These are phyloP conservation scores for Caenorhabditis latens DNA, from an alignment of 1,140 invertebrate genomes.

Conservation along the genomic window DNA sequence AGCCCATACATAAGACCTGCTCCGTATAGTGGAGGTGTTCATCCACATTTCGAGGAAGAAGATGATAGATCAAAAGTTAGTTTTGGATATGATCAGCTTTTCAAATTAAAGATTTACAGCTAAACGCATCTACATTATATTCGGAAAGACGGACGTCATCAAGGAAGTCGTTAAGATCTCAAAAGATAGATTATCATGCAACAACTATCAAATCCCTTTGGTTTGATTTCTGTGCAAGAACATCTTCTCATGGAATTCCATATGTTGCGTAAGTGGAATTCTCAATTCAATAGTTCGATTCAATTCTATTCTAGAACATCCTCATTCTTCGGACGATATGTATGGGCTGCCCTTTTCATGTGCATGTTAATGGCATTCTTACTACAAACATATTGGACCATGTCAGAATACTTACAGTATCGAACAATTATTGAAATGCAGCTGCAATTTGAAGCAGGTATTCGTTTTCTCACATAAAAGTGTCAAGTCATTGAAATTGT, in stretches of 20 bases:
- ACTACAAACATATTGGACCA: constrained; percentile 76
- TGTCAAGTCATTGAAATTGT: constrained; percentile 18
- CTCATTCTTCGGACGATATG: constrained; percentile 74
- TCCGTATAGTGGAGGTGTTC: constrained; percentile 38
- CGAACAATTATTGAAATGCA: constrained; percentile 78
- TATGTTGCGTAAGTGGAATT: constrained; percentile 71
- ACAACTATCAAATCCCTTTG: constrained; percentile 71
- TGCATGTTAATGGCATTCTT: constrained; percentile 71
- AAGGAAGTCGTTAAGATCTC: constrained; percentile 17
- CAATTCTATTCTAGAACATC: constrained; percentile 68
- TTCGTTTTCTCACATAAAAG: not conserved
- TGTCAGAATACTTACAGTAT: constrained; percentile 76
- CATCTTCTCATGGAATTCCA: constrained; percentile 77
- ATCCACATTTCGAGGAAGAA: constrained; percentile 48
- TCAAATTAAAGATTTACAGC: not conserved
- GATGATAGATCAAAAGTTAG: constrained; percentile 40
- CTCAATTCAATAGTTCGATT: not conserved
- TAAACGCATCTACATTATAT: not conserved
- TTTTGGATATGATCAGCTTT: not conserved
- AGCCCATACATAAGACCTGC: constrained; percentile 46
- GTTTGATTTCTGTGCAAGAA: constrained; percentile 76
- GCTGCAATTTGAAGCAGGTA: constrained; percentile 76
- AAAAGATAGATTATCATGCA: constrained; percentile 65
- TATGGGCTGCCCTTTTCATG: constrained; percentile 72
- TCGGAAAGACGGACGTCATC: constrained; percentile 7